Evolutionary conservation across 2,888 invertebrate species (phyloP), one percentile per base, ranked within the genome.

Genomic region (Sphinx pinastri): DNA sequence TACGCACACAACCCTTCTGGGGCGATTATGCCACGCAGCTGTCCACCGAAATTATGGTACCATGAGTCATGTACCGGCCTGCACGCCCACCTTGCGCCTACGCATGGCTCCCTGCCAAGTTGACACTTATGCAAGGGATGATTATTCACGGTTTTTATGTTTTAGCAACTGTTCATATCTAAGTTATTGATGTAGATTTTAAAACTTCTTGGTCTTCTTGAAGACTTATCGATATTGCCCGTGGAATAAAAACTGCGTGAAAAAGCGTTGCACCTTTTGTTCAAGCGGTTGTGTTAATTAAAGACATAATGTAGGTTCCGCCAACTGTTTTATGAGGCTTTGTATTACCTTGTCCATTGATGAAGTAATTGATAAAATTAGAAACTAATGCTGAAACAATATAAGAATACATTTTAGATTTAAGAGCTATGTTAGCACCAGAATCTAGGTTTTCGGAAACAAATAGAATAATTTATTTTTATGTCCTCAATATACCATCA

Each of bases 41-140:
- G 82, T 75, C 75, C 78, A 83, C 81, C 84, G 82, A 85, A 86
- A 84, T 84, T 75, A 78, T 81, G 78, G 57, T 13, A 81, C 81
- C 82, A 79, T 90, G 89, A 90, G 83, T 89, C 89, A 88, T 78
- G 73, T 80, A 90, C 90, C 89, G 87, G 91, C 90, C 90, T 86
- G 86, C 88, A 89, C 90, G 85, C 89, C 89, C 80, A 88, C 86
- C 68, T 63, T 77, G 80, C 81, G 78, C 90, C 89, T 79, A 90
- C 91, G 84, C 85, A 75, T 76, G 70, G 76, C 73, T 71, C 77
- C 79, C 79, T 79, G 79, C 80, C 77, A 75, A 72, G 74, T 82
- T 82, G 81, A 81, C 84, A 80, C 52, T 52, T 31, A 16, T 77
- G 72, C 74, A 73, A 81, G 76, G 80, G 80, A 74, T 79, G 75